Conservation (phyloP, 2,113 vertebrate species). For the Crotalus horridus region DNA sequence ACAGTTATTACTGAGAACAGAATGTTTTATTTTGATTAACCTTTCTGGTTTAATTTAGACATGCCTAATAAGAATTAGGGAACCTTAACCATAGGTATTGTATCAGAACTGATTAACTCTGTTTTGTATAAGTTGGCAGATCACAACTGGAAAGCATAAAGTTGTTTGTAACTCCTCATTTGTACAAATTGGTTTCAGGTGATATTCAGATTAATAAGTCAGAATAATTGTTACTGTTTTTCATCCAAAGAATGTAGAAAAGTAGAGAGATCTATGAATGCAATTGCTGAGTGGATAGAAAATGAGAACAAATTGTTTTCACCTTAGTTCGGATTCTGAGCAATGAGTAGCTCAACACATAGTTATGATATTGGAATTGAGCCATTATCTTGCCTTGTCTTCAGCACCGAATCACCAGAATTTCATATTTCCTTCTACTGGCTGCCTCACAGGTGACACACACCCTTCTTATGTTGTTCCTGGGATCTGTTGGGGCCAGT, state of each 20-base stretch:
- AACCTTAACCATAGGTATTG: background rate
- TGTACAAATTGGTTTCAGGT: background rate
- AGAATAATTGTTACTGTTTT: background rate
- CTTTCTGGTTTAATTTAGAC: background rate
- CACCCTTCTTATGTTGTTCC: background rate
- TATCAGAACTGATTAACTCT: background rate
- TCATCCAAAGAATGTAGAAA: background rate
- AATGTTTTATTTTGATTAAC: background rate
- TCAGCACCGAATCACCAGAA: background rate
- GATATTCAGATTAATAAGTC: background rate
- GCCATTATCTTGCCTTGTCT: background rate
- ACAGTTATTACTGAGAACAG: background rate
- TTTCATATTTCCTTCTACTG: background rate
- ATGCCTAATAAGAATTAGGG: background rate
- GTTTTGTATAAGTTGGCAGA: background rate
- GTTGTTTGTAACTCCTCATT: background rate
- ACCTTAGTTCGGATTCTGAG: background rate
- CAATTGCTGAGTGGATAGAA: no score
- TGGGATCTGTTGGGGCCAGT: background rate
- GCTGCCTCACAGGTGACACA: background rate
- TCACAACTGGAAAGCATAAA: background rate
- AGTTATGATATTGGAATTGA: background rate
- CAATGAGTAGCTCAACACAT: background rate
- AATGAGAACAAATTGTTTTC: background rate
- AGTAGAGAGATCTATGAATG: background rate